Percentiles rank a stretch among this genome's conserved stretches.
Conservation (phyloP, 2,888 invertebrate species). For the Rosalia funebris region DNA sequence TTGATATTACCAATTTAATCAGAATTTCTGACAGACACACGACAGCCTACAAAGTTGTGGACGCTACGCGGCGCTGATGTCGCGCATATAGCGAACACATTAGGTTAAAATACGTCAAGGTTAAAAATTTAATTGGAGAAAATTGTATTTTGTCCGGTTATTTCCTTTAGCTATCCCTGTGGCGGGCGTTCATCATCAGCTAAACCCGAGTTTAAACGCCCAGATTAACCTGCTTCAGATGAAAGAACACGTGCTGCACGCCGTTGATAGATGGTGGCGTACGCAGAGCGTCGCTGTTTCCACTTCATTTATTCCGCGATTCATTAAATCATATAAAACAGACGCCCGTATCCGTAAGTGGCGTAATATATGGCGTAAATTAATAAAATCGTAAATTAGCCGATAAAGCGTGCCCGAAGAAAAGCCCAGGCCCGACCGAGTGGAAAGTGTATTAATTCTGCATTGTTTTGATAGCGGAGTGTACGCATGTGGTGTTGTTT, state of each 20-base stretch:
- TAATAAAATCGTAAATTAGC: conserved; percentile 13
- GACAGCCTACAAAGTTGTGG: too few species aligned
- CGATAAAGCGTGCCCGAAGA: background rate
- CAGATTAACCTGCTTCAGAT: too few species aligned
- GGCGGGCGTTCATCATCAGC: too few species aligned
- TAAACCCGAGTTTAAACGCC: too few species aligned
- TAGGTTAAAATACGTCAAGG: too few species aligned
- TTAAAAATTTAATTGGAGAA: too few species aligned
- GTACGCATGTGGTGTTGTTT: background rate
- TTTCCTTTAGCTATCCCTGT: too few species aligned
- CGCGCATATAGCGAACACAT: too few species aligned
- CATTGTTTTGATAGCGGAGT: background rate
- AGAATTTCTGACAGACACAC: too few species aligned
- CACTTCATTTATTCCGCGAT: conserved; percentile 39
- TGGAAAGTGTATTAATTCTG: background rate
- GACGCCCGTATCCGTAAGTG: conserved; percentile 7
- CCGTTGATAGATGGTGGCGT: conserved; percentile 39
- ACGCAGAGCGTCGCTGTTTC: conserved; percentile 32
- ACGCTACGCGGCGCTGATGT: too few species aligned
- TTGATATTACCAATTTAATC: too few species aligned
- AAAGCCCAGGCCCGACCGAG: background rate
- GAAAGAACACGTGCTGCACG: conserved; percentile 37
- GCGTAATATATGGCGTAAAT: conserved; percentile 6
- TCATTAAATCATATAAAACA: conserved; percentile 34
- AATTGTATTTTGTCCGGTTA: too few species aligned